A percentile compares a stretch with the other conserved stretches of the same genome.
These are phyloP conservation scores for Neuroscelio doddi DNA, from an alignment of 2,888 invertebrate genomes.

Conservation along the genomic window DNA sequence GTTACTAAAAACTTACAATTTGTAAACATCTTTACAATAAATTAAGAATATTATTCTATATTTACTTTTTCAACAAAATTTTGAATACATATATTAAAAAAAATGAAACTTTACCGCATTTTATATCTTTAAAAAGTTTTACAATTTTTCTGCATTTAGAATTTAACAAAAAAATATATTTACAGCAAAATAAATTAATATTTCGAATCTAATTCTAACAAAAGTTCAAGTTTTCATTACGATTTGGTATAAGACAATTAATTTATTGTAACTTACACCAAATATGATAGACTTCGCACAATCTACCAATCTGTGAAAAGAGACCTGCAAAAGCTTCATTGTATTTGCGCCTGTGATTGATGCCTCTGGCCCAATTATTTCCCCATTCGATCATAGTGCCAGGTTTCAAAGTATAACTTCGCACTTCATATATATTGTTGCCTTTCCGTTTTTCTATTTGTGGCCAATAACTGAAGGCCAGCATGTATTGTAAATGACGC, in stretches of 20 bases:
- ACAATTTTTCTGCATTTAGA: too few species aligned
- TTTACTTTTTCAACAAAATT: too few species aligned
- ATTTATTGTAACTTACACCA: constrained; percentile 97
- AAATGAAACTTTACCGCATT: too few species aligned
- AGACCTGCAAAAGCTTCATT: constrained; percentile 98
- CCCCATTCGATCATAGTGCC: constrained; percentile 99
- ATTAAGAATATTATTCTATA: too few species aligned
- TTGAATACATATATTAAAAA: too few species aligned
- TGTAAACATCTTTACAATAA: too few species aligned
- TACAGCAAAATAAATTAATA: too few species aligned
- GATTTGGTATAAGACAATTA: constrained; percentile 9
- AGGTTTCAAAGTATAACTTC: constrained; percentile 93
- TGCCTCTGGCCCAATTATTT: constrained; percentile 98
- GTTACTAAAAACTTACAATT: too few species aligned
- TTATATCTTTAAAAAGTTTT: too few species aligned
- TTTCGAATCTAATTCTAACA: too few species aligned
- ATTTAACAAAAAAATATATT: too few species aligned
- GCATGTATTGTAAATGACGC: constrained; percentile 91
- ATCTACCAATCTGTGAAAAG: constrained; percentile 96
- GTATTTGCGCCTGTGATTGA: constrained; percentile 90
- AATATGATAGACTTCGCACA: constrained; percentile 98
- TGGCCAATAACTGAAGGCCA: constrained; percentile 99
- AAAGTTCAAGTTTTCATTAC: too few species aligned
- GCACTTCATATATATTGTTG: constrained; percentile 93
- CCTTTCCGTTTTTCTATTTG: constrained; percentile 81